A percentile compares a stretch with the other conserved stretches of the same genome.
These are phyloP conservation scores for Acrocephalus kingi DNA, from an alignment of 2,113 vertebrate genomes.

Conservation along the genomic window DNA sequence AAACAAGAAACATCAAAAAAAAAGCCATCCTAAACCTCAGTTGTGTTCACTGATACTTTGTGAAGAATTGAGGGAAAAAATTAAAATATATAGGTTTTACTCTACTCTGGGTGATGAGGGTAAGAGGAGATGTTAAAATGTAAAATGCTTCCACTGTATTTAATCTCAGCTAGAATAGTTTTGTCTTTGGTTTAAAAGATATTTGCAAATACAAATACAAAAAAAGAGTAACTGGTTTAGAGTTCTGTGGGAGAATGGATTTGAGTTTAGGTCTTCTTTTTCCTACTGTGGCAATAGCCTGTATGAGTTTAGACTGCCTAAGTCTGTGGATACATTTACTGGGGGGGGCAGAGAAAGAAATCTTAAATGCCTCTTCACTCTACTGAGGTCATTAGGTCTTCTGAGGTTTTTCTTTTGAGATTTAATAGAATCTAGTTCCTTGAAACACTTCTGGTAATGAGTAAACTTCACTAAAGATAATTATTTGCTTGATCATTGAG, in stretches of 20 bases:
- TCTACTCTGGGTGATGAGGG: not conserved
- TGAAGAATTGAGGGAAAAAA: not conserved
- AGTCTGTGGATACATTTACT: not conserved
- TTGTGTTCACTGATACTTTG: not conserved
- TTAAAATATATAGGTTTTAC: not conserved
- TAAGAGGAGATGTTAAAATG: not conserved
- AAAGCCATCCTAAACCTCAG: not conserved
- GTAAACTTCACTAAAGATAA: not conserved
- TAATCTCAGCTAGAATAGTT: not conserved
- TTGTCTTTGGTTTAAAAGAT: not conserved
- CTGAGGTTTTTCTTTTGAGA: not conserved
- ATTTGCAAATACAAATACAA: not conserved
- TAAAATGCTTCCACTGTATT: not conserved
- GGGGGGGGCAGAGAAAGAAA: fast-evolving
- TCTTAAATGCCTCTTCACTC: not conserved
- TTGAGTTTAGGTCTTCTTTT: not conserved
- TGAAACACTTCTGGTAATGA: not conserved
- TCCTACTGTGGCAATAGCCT: not conserved
- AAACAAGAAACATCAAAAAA: not conserved
- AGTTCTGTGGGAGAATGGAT: fast-evolving
- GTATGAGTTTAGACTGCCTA: not conserved
- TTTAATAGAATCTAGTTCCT: not conserved
- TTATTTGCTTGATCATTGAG: not conserved
- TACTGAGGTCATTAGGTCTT: not conserved
- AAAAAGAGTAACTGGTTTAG: not conserved